These are phyloP conservation scores for Astropecten irregularis DNA, from an alignment of 53 echinoderm and acorn worm genomes.

Conservation along the genomic window DNA sequence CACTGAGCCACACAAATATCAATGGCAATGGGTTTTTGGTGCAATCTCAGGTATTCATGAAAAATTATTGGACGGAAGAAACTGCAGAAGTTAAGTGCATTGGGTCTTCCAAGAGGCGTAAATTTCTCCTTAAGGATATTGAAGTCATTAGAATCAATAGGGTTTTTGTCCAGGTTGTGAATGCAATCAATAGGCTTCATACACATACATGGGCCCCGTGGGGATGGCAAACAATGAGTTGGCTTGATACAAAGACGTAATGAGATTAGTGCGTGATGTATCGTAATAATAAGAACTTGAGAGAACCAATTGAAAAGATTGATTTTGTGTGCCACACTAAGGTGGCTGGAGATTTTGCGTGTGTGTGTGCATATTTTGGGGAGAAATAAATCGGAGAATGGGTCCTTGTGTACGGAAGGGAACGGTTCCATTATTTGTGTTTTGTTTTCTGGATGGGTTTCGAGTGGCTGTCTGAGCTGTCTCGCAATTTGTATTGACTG, in stretches of 20 bases:
- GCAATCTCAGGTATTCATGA: too few species aligned
- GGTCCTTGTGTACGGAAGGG: too few species aligned
- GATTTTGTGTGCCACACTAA: conserved; percentile 4
- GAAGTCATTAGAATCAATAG: not conserved
- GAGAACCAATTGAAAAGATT: conserved; percentile 17
- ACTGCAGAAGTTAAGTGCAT: too few species aligned
- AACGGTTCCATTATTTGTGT: too few species aligned
- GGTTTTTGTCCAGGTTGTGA: not conserved
- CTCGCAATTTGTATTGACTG: too few species aligned
- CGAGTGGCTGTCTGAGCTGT: too few species aligned
- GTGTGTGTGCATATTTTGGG: not conserved
- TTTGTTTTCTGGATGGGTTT: too few species aligned
- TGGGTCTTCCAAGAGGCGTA: not conserved
- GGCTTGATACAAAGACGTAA: conserved; percentile 21
- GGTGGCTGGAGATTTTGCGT: not conserved
- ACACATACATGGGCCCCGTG: not conserved
- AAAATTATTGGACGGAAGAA: too few species aligned
- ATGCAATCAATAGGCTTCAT: not conserved
- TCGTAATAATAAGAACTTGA: conserved; percentile 3
- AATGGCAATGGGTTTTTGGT: too few species aligned
- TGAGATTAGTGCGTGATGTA: conserved; percentile 20
- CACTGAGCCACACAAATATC: too few species aligned
- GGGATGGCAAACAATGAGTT: not conserved
- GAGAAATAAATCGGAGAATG: not conserved
- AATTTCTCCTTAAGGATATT: not conserved